phyloP scores from a whole-genome alignment of 2,113 vertebrate genomes.

The Tenebrosternarchus preto region DNA sequence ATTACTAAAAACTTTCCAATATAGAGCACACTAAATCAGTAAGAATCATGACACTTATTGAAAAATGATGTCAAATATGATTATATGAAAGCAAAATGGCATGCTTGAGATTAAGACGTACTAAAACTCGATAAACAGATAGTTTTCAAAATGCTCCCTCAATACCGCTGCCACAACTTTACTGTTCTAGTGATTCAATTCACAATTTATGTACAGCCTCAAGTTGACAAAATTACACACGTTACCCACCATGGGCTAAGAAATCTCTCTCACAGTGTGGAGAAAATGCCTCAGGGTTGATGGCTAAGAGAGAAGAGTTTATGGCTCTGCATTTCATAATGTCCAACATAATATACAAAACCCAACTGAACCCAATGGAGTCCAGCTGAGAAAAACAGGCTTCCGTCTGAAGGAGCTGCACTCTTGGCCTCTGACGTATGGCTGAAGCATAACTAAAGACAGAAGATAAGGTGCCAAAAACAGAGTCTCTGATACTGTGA shows the following conservation, averaged over 20 bases:
- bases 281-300: not conserved
- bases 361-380: not conserved
- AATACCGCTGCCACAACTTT: not conserved
- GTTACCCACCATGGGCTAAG: not conserved
- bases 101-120: not conserved
- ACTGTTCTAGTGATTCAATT: not conserved
- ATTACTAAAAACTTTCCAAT: not conserved
- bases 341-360: not conserved
- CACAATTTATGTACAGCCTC: not conserved
- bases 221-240: not conserved
- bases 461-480: conserved; percentile 69
- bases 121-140: not conserved
- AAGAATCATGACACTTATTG: too few species aligned
- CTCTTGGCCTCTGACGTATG: conserved; percentile 62
- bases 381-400: not conserved
- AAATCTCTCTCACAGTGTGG: not conserved
- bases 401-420: conserved; percentile 50
- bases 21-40: too few species aligned
- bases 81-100: too few species aligned
- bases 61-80: too few species aligned
- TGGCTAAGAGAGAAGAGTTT: not conserved
- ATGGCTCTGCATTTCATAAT: not conserved
- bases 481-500: conserved; percentile 61
- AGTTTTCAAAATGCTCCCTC: too few species aligned
- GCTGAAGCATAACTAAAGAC: conserved; percentile 64